Conservation (phyloP, 64 coral and sea anemone genomes). For the Pocillopora damicornis region DNA sequence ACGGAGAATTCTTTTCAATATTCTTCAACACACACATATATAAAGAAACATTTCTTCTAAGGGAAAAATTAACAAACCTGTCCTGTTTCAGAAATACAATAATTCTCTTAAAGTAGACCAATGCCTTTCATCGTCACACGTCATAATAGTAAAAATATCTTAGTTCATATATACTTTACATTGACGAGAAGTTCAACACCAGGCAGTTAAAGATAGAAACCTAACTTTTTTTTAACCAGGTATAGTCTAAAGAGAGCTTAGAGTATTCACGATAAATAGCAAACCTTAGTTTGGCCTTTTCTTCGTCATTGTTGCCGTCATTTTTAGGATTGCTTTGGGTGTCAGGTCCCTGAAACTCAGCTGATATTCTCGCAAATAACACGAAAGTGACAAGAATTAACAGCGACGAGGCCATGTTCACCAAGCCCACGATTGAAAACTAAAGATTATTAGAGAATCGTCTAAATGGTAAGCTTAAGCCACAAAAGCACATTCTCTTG, state of each 20-base stretch:
- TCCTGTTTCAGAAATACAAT: too few relatives aligned
- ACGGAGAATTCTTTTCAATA: too few relatives aligned
- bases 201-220: neutral
- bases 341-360: neutral
- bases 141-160: too few relatives aligned
- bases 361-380: neutral
- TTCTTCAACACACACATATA: too few relatives aligned
- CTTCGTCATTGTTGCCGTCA: neutral
- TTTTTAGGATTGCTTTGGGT: neutral
- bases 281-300: constrained; percentile 6
- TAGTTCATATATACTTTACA: too few relatives aligned
- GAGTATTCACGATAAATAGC: neutral
- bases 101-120: too few relatives aligned
- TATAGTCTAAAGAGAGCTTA: neutral
- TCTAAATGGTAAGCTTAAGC: neutral
- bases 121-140: too few relatives aligned
- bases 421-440: neutral
- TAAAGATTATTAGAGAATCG: neutral
- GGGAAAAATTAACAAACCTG: too few relatives aligned
- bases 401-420: neutral
- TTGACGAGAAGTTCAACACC: too few relatives aligned
- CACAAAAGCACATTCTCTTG: too few relatives aligned
- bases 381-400: neutral
- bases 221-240: neutral
- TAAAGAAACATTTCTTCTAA: too few relatives aligned